Percentiles rank a stretch among this genome's conserved stretches.
Conservation (phyloP, 37 sponge, comb jelly and placozoan genomes). For the Theonella swinhoei region DNA sequence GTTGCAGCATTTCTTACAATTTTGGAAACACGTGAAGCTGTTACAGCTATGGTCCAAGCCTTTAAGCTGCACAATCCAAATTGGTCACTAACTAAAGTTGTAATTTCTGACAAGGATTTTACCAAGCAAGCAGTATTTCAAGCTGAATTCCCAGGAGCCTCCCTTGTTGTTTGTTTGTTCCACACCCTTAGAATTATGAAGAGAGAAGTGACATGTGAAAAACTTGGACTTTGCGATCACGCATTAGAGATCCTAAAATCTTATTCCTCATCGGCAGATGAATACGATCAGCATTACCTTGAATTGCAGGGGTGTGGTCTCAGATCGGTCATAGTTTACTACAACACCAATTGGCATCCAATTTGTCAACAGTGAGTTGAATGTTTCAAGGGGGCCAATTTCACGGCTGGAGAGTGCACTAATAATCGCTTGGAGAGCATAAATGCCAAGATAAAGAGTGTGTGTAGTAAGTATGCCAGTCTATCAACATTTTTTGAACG, state of each 20-base stretch:
- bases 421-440: conserved; percentile 54
- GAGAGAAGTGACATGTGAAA: conserved; percentile 63
- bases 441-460: conserved; percentile 59
- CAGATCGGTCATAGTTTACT: conserved; percentile 45
- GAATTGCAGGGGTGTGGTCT: conserved; percentile 15
- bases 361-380: conserved; percentile 73
- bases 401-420: conserved; percentile 12
- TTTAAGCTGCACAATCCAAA: conserved; percentile 48
- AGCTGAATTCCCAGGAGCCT: conserved; percentile 32
- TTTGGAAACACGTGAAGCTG: conserved; percentile 16
- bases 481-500: conserved; percentile 46
- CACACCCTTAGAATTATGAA: conserved; percentile 44
- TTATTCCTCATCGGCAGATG: conserved; percentile 39
- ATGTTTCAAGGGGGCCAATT: conserved; percentile 19
- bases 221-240: conserved; percentile 32
- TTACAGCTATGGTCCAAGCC: conserved; percentile 48
- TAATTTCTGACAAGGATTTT: conserved; percentile 76
- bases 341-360: conserved; percentile 63
- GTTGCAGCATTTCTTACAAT: conserved; percentile 13
- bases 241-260: conserved; percentile 45
- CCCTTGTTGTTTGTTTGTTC: conserved; percentile 63
- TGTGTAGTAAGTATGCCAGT: conserved; percentile 25
- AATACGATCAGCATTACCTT: conserved; percentile 37
- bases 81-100: conserved; percentile 18
- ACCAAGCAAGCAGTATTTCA: conserved; percentile 33